Percentiles rank a stretch among this genome's conserved stretches.
These are phyloP conservation scores for Melanostigma gelatinosum DNA, from an alignment of 2,113 vertebrate genomes.

Conservation along the genomic window DNA sequence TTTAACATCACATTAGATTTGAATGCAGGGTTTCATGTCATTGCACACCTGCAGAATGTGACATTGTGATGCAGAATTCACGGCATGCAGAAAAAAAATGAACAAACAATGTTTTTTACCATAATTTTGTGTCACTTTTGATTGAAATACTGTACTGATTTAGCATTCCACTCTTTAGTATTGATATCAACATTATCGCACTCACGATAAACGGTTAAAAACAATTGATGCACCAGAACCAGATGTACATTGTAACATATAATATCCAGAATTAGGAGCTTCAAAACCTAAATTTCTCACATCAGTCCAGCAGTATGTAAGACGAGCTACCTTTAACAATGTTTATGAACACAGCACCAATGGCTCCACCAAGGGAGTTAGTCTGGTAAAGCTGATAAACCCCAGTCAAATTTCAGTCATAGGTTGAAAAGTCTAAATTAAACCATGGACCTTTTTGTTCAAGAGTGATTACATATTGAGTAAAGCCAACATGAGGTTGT, in stretches of 20 bases:
- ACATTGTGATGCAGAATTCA: neutral
- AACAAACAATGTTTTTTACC: neutral
- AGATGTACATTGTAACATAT: too few relatives aligned
- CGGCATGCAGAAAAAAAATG: neutral
- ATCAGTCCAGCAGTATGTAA: neutral
- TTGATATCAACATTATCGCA: neutral
- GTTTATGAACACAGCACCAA: neutral
- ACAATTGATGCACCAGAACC: too few relatives aligned
- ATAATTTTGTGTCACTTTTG: neutral
- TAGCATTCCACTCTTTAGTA: neutral
- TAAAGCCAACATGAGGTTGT: neutral
- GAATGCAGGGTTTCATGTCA: neutral
- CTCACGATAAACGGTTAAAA: neutral
- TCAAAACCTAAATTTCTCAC: too few relatives aligned
- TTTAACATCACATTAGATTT: neutral
- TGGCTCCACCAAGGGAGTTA: neutral
- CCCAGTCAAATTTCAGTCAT: constrained; percentile 12
- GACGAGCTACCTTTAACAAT: neutral
- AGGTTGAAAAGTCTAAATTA: constrained; percentile 6
- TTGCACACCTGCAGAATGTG: neutral
- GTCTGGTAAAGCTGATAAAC: constrained; percentile 30
- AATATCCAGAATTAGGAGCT: too few relatives aligned
- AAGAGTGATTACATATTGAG: constrained; percentile 9
- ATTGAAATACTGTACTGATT: neutral
- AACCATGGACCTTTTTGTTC: constrained; percentile 21